These are phyloP conservation scores for Sapayoa aenigma DNA, from an alignment of 2,113 vertebrate genomes.

Conservation along the genomic window DNA sequence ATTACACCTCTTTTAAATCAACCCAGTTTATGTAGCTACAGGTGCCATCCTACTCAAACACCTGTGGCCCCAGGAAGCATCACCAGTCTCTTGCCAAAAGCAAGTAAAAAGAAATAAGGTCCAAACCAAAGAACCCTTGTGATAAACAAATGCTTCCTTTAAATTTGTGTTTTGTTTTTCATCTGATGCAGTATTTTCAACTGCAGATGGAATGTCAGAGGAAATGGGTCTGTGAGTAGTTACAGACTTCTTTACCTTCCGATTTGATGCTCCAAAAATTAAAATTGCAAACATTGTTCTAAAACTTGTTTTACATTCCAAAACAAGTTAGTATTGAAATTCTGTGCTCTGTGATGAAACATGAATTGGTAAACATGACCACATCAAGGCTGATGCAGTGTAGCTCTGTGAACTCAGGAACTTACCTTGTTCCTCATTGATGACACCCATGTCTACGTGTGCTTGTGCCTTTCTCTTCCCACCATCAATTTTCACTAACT, in stretches of 20 bases:
- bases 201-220: not conserved
- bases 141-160: not conserved
- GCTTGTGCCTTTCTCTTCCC: conserved; percentile 80
- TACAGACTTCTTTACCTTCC: not conserved
- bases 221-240: not conserved
- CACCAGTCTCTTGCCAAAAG: not conserved
- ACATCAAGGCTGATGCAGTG: not conserved
- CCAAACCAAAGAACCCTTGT: not conserved
- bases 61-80: not conserved
- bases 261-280: not conserved
- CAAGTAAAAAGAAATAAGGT: not conserved
- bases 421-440: conserved; percentile 79
- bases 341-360: not conserved
- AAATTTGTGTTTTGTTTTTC: not conserved
- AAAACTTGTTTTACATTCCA: not conserved
- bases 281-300: not conserved
- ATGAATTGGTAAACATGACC: not conserved
- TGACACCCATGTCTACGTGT: conserved; percentile 70
- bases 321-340: not conserved
- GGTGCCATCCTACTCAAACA: not conserved
- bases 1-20: not conserved
- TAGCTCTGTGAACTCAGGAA: not conserved
- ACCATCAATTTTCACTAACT: conserved; percentile 71
- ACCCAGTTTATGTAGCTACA: not conserved
- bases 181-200: not conserved